Evolutionary conservation across 2,888 invertebrate genomes (phyloP), one percentile per base, ranked within the genome.

Genomic region (Sphaeridia pumilis): DNA sequence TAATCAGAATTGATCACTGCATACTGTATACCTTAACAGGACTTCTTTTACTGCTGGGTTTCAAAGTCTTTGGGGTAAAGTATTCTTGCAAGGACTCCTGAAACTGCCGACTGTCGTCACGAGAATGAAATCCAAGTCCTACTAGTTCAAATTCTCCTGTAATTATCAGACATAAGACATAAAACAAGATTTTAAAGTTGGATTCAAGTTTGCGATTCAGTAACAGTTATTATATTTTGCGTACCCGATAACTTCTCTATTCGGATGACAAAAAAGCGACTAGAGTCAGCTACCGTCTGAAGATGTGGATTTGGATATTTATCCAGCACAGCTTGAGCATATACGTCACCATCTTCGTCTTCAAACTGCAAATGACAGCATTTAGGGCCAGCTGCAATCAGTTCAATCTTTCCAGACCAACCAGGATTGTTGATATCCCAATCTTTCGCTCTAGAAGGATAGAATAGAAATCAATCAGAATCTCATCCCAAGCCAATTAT

Each of bases 291-390:
- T 2, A 44, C 50, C 1, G 5, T 17, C 2, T 22, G 17, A 12
- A 50, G 17, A 4, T 34, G 4, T 3, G 20, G 5, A 3, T 44
- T 17, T 2, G 50, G 50, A 7, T 31, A 44, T 10, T 25, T n/a
- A 2, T 43, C 44, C 17, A 50, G 1, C 2, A 28, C 28, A 3
- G 43, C 43, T 25, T 28, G 20, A 25, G 44, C 50, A 35, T 24
- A 50, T 4, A 34, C 2, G 12, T n/a, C 5, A 26, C 34, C 50
- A 5, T 25, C 2, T 31, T 35, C 14, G 20, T 50, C 50, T 34
- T 50, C 44, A n/a, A 50, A 25, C 10, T 50, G 43, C 12, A 50
- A 20, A 7, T 20, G 31, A 44, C 43, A 43, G n/a, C n/a, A n/a
- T n/a, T n/a, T n/a, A n/a, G n/a, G n/a, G n/a, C n/a, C n/a, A n/a